Conservation (phyloP, 1,140 invertebrate species). For the Pogonognathellus flavescens region DNA sequence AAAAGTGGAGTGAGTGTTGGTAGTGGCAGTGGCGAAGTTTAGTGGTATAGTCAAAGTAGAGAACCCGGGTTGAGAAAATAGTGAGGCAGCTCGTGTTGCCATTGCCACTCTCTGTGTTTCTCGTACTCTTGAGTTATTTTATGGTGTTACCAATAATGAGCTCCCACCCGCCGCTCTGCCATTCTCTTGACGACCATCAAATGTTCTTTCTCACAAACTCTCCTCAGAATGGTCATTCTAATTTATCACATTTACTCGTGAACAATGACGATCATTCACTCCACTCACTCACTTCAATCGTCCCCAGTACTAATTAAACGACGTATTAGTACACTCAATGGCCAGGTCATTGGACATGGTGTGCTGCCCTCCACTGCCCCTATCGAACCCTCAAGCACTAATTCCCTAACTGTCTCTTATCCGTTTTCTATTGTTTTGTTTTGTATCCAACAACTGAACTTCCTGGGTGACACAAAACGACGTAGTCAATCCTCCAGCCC, state of each 20-base stretch:
- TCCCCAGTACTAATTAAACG: conserved; percentile 46
- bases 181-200: conserved; percentile 49
- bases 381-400: background rate
- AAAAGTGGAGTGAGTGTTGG: no score
- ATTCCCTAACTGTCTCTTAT: background rate
- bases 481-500: conserved; percentile 20
- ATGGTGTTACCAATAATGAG: conserved; percentile 50
- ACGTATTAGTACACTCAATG: conserved; percentile 39
- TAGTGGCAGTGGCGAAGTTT: background rate
- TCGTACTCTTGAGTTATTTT: conserved; percentile 38
- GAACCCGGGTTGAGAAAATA: background rate
- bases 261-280: conserved; percentile 37
- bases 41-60: background rate
- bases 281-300: conserved; percentile 45
- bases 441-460: conserved; percentile 1
- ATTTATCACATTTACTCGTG: conserved; percentile 44
- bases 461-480: conserved; percentile 35
- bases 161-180: conserved; percentile 44
- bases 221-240: conserved; percentile 46
- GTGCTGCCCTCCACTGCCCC: background rate
- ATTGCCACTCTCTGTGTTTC: background rate
- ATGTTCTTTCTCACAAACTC: conserved; percentile 50
- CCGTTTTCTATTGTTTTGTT: conserved; percentile 5
- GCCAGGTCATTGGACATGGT: background rate
- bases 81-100: background rate